Evolutionary conservation across 2,113 vertebrate species (phyloP), one percentile per base, ranked within the genome.

Genomic region (Mola mola): DNA sequence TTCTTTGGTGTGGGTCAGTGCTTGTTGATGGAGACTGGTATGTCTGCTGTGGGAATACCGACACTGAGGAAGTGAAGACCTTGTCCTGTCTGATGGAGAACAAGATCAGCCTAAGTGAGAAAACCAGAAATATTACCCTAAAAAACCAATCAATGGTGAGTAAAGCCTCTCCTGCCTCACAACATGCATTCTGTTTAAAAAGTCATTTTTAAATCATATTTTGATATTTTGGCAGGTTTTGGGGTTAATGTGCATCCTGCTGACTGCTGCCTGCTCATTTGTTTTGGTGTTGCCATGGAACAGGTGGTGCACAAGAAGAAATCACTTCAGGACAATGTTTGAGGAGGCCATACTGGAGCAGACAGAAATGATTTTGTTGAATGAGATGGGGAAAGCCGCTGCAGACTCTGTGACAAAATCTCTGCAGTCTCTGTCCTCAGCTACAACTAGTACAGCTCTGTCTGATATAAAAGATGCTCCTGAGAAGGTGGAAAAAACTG

Each of bases 1-100:
- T 51, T 12, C 49, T 51, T 22, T 51, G 49, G 49, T 34, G 29
- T 34, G 49, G 49, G 3, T 51, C 49, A 5, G 49, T 36, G 28
- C 31, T 51, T 8, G 31, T 51, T 15, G 28, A 34, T 51, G 49
- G 49, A 51, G 49, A 51, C 49, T 51, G 49, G 49, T 51, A 22
- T 22, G 11, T 51, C 6, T 51, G 49, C 31, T 51, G 49, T 51
- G 31, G 31, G 19, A 2, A 6, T 15, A 6, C 1, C 12, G 7
- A 3, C 10, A 10, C 28, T 2, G 47, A 31, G 10, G n/a, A 29
- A 6, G 12, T 21, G 6, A 34, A 21, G 5, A 2, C 10, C 19
- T 11, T 33, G 31, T 21, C 19, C 4, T 34, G 49, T 36, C 4
- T 33, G 49, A 22, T 5, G 15, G 49, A 49, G 2, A 20, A 11